phyloP scores from a whole-genome alignment of 2,113 vertebrate species.

The Pelvicachromis taeniatus region DNA sequence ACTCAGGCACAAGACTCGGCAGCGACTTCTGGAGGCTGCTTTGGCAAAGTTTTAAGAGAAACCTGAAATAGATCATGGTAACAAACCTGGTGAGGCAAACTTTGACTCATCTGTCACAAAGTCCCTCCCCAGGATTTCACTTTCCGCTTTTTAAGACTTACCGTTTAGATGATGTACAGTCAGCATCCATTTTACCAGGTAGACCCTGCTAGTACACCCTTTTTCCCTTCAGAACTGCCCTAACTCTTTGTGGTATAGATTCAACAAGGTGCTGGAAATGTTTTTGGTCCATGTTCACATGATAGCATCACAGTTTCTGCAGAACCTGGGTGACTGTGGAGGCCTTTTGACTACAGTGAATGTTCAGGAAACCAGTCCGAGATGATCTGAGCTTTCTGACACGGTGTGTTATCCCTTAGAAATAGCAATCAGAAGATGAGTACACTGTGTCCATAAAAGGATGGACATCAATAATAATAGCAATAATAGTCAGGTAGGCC shows the following conservation, averaged over 20 bases:
- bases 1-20: not conserved
- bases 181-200: not conserved
- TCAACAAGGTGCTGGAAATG: not conserved
- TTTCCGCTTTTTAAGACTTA: not conserved
- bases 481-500: not conserved
- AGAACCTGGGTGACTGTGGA: not conserved
- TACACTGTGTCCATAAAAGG: not conserved
- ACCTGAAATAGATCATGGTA: not conserved
- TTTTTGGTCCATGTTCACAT: not conserved
- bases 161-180: not conserved
- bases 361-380: not conserved
- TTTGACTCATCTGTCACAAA: not conserved
- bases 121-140: not conserved
- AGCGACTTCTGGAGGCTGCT: not conserved
- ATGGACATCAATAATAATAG: not conserved
- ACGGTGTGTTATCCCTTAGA: not conserved
- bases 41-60: not conserved
- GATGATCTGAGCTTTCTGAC: not conserved
- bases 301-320: not conserved
- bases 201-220: not conserved
- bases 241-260: not conserved
- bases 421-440: not conserved
- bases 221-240: not conserved
- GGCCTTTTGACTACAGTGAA: not conserved
- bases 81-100: not conserved